Percentiles rank a stretch among this genome's conserved stretches.
Conservation (phyloP, 2,888 invertebrate genomes). For the Sialis lutaria region DNA sequence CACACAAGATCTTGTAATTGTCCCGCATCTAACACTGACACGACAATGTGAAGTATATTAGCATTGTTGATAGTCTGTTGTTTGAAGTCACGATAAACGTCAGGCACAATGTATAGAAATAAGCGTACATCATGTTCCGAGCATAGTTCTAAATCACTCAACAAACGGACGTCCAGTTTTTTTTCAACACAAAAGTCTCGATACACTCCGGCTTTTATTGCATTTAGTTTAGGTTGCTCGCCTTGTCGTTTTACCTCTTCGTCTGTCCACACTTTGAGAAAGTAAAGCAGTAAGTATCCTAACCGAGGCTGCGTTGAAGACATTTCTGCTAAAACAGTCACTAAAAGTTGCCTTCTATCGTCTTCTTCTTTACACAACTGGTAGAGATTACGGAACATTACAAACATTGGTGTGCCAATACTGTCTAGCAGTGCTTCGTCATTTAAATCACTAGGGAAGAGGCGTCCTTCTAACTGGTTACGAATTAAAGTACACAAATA, state of each 20-base stretch:
- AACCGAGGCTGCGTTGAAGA: conserved; percentile 51
- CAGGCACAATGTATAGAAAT: conserved; percentile 84
- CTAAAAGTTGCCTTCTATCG: conserved; percentile 56
- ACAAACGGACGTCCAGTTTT: conserved; percentile 53
- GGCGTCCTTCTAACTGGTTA: conserved; percentile 22
- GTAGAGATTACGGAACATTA: conserved; percentile 70
- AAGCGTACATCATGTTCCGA: conserved; percentile 79
- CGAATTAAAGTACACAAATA: conserved; percentile 37
- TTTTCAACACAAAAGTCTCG: conserved; percentile 75
- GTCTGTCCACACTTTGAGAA: conserved; percentile 59
- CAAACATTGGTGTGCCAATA: conserved; percentile 62
- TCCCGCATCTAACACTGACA: conserved; percentile 75
- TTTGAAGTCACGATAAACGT: conserved; percentile 80
- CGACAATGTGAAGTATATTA: conserved; percentile 72
- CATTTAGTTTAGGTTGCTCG: conserved; percentile 27
- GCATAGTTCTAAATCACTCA: conserved; percentile 71
- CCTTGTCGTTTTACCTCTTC: conserved; percentile 31
- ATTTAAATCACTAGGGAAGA: conserved; percentile 35
- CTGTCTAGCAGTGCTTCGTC: conserved; percentile 55
- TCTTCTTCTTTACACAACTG: conserved; percentile 52
- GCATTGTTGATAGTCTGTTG: conserved; percentile 75
- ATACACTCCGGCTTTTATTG: conserved; percentile 72
- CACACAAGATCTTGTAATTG: conserved; percentile 85
- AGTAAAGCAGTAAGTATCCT: conserved; percentile 78
- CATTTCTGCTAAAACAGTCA: conserved; percentile 68